Evolutionary conservation across 2,888 invertebrate genomes (phyloP).

Genomic region (Molanna angustata): DNA sequence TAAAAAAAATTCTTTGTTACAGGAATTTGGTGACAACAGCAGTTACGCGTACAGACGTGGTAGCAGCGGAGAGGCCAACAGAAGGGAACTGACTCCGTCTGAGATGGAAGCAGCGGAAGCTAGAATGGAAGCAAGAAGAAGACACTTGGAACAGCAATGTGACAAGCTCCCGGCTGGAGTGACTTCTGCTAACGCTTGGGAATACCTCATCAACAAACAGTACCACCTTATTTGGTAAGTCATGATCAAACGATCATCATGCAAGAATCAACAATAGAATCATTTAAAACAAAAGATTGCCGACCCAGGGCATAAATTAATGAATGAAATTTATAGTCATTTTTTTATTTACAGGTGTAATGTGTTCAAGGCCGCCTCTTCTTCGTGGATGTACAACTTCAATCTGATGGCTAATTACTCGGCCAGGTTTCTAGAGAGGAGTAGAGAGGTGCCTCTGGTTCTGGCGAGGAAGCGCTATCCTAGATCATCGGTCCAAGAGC

Average conservation of each 20-base stretch:
- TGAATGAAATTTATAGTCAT: not conserved
- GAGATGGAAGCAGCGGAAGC: constrained; percentile 59
- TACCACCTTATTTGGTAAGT: constrained; percentile 76
- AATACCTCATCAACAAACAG: constrained; percentile 76
- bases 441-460: constrained; percentile 73
- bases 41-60: constrained; percentile 40
- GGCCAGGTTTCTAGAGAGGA: constrained; percentile 71
- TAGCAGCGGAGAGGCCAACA: constrained; percentile 37
- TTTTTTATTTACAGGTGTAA: constrained; percentile 58
- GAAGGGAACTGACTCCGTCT: constrained; percentile 46
- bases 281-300: not conserved
- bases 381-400: constrained; percentile 91
- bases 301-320: not conserved
- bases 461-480: constrained; percentile 78
- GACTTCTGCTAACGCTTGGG: constrained; percentile 79
- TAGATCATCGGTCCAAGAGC: constrained; percentile 68
- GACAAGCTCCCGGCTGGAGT: constrained; percentile 47
- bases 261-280: not conserved
- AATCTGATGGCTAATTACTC: constrained; percentile 82
- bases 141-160: constrained; percentile 59
- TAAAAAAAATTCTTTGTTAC: constrained; percentile 42
- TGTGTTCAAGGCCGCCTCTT: constrained; percentile 82
- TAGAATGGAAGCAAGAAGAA: constrained; percentile 58
- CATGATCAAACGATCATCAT: too few species aligned
- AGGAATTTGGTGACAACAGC: constrained; percentile 52